Evolutionary conservation across 1,140 invertebrate species (phyloP), one percentile per base, ranked within the genome.

Genomic region (Hylaeus volcanicus): DNA sequence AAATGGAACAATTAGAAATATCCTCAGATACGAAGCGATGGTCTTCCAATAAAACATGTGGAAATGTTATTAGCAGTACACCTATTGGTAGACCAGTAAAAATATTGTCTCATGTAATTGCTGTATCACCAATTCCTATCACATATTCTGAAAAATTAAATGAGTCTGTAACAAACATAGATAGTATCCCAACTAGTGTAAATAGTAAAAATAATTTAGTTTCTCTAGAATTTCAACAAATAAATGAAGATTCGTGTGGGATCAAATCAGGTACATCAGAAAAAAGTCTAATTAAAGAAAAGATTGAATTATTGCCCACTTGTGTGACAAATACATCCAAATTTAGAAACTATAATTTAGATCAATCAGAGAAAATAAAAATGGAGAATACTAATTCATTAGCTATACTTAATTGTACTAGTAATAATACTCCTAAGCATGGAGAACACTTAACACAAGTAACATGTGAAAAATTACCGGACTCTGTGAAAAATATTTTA

Each of bases 71-170:
- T 12, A 83, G 69, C 58, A 86, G 85, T 48, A 86, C 85, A 55
- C 85, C 85, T 48, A 51, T 61, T 43, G 12, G 5, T 41, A 86
- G 15, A 71, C n/a, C 6, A 43, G 0, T 77, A 55, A 77, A 43
- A 77, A 5, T 39, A 63, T 11, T 14, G 12, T 26, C 51, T 6
- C n/a, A 26, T 81, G 53, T 39, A 55, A n/a, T 77, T 60, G 3
- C 26, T 8, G 53, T 83, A 5, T 86, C 85, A 9, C 85, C 85
- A 39, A 86, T 86, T 68, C n/a, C 70, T 51, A 55, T 26, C 51
- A 48, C 14, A 14, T 55, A 26, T 72, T 15, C 5, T n/a, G 12
- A 84, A 11, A 63, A 61, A 8, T 55, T 39, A 26, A 37, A 68
- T 26, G 26, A n/a, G 48, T 60, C 26, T 26, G 6, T 26, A 26